Evolutionary conservation across 2,113 vertebrate species (phyloP), one percentile per base, ranked within the genome.

Genomic region (Coturnix japonica): DNA sequence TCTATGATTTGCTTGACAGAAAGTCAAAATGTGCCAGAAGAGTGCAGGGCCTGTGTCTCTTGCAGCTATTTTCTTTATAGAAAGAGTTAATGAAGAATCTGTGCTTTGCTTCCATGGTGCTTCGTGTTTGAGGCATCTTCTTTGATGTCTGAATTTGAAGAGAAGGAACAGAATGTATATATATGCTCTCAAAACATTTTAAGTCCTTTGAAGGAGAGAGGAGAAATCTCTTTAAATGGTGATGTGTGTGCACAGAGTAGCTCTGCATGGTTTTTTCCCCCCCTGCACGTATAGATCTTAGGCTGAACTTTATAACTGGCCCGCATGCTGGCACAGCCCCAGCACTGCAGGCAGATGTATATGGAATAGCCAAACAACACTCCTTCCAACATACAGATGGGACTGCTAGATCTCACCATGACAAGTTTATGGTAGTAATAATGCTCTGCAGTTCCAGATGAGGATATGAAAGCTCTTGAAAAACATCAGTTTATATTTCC

Each of bases 201-300:
- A 37, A 73, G 16, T 72, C 87, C 54, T 95, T 92, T 87, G 54
- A 73, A 91, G 73, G 61, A 67, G 18, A 25, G 31, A 81, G 63
- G n/a, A 74, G 56, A 85, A 89, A 89, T 87, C 2, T 85, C 87
- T 95, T 95, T 85, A 92, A 93, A 93, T 94, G 96, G 79, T 74
- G 60, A 72, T 89, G 78, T 87, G 25, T 57, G 18, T 2, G 0
- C 70, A 61, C 0, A 4, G 1, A 91, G 49, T 74, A 80, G 72
- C 30, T 87, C 81, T 69, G 60, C 23, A 2, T 35, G 18, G 43
- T 7, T 47, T 7, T 56, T 37, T 75, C 65, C 22, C 66, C 2
- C 4, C 30, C 53, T 33, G 21, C 30, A 25, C 56, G 23, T 82
- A 49, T 47, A 80, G 64, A 60, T 83, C 43, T 91, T 64, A 65